phyloP scores from a whole-genome alignment of 2,888 invertebrate species.

The Omphaloscelis lunosa region DNA sequence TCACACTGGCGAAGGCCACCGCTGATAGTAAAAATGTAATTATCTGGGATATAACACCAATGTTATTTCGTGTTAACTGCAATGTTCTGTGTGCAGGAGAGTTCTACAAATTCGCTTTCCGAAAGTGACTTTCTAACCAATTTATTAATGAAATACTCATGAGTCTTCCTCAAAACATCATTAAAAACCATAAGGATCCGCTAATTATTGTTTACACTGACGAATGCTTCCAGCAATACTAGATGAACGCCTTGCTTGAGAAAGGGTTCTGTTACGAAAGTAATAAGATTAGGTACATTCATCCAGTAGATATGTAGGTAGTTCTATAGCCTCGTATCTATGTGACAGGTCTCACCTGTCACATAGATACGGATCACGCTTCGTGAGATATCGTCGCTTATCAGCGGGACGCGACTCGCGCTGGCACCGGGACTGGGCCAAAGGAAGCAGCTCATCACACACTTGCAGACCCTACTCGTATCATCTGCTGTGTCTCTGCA shows the following conservation, averaged over 20 bases:
- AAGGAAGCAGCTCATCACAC: conserved; percentile 54
- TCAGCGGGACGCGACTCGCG: conserved; percentile 14
- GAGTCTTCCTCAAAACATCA: neutral
- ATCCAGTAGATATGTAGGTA: neutral
- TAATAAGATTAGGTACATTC: conserved; percentile 31
- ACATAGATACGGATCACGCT: conserved; percentile 22
- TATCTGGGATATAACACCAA: conserved; percentile 1
- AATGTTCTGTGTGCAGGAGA: conserved; percentile 2
- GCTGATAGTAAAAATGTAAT: conserved; percentile 4
- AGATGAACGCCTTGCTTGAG: neutral
- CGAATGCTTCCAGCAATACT: neutral
- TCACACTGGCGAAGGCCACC: too few relatives aligned
- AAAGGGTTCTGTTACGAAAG: conserved; percentile 35
- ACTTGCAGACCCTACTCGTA: conserved; percentile 23
- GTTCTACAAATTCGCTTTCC: conserved; percentile 6
- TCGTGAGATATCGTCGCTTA: conserved; percentile 38
- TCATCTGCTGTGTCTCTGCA: conserved; percentile 6
- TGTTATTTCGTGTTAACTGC: conserved; percentile 3
- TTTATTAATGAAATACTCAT: neutral
- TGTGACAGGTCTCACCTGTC: conserved; percentile 59
- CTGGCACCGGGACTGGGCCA: conserved; percentile 30
- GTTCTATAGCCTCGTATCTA: conserved; percentile 27
- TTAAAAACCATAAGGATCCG: neutral
- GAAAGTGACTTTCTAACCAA: conserved; percentile 2
- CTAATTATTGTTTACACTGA: neutral